Evolutionary conservation across 2,113 vertebrate species (phyloP).

Genomic region (Dicaeum eximium): DNA sequence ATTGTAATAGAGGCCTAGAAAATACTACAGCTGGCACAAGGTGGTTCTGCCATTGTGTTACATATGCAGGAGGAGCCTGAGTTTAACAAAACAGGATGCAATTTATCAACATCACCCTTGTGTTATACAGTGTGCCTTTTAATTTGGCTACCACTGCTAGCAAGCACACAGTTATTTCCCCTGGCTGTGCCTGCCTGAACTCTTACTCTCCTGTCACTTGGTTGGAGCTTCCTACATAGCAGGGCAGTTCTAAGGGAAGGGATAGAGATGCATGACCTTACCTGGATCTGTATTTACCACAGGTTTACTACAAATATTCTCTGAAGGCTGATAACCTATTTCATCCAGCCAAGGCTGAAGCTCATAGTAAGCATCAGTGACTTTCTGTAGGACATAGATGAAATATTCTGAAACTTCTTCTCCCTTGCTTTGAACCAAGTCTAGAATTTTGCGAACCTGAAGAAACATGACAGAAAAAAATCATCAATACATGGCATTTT

Average conservation of each 20-base stretch:
- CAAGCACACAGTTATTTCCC: not conserved
- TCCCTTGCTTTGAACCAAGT: slow-evolving; percentile 91
- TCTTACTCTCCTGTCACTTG: not conserved
- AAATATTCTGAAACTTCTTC: slow-evolving; percentile 88
- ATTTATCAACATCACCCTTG: not conserved
- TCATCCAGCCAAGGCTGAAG: slow-evolving; percentile 86
- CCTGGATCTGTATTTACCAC: slow-evolving; percentile 92
- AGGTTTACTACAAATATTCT: slow-evolving; percentile 61
- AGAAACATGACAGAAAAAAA: not conserved
- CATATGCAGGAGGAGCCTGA: not conserved
- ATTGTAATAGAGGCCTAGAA: not conserved
- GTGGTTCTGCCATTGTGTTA: not conserved
- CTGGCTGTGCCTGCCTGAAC: not conserved
- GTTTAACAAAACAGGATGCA: not conserved
- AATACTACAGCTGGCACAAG: not conserved
- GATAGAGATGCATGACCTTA: slow-evolving; percentile 40
- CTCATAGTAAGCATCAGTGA: slow-evolving; percentile 85
- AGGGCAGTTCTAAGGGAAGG: not conserved
- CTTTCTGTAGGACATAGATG: slow-evolving; percentile 80
- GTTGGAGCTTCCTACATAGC: not conserved
- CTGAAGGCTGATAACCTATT: slow-evolving; percentile 78
- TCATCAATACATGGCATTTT: not conserved
- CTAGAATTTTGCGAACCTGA: slow-evolving; percentile 91
- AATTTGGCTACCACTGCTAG: not conserved
- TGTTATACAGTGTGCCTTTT: not conserved